Evolutionary conservation across 2,888 invertebrate genomes (phyloP), one percentile per base, ranked within the genome.

Genomic region (Mechanitis messenoides): DNA sequence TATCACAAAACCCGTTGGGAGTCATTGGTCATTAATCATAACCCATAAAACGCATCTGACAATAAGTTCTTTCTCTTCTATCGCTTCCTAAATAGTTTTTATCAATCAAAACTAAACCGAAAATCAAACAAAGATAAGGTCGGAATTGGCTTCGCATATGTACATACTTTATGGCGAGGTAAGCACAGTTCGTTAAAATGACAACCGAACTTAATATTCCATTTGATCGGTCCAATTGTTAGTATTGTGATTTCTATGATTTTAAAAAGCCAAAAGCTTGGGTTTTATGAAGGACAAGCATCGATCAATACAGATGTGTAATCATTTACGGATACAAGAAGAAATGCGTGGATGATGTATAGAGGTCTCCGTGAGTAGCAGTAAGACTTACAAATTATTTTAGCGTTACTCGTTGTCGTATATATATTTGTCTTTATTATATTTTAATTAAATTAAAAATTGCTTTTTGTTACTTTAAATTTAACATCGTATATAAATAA

Each of bases 1-100:
- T 90, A 90, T 86, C 88, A 85, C 73, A 83, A 80, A 88, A 83
- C 86, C 89, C 87, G 88, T 89, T 88, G 89, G 90, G 87, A 90
- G 88, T 87, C 89, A 86, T 83, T 79, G 84, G 80, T 89, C 90
- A 90, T 90, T 89, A 90, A 90, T 90, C 90, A 90, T 90, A 87
- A 83, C 85, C 85, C 88, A 87, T 89, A 89, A 89, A 87, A 88
- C 79, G 82, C 83, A 79, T 79, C 88, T 86, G 87, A 89, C 89
- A 87, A 87, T 87, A 81, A 82, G 82, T 82, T 85, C 80, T 82
- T 81, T 83, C 84, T 82, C 78, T 77, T 79, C 75, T 74, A 76
- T 75, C 73, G 79, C 79, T 86, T 87, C 86, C 84, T 87, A 84
- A 77, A 76, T 67, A 66, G 35, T 56, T 50, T 11, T 1, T 2